Conservation (phyloP, 2,113 vertebrate species). For the Lipophrys pholis region DNA sequence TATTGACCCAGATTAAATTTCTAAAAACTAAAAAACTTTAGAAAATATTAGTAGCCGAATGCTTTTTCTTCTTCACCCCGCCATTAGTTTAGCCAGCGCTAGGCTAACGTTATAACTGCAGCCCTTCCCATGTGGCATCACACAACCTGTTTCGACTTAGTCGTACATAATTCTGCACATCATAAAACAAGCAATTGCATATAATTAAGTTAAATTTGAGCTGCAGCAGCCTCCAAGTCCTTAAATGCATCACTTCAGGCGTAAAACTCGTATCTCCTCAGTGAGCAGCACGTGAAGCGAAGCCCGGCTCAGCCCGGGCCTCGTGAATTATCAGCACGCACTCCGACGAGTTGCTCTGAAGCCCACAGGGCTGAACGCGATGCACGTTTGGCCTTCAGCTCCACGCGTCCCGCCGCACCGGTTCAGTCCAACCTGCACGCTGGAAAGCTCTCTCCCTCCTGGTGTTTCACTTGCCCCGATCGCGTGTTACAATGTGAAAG, state of each 20-base stretch:
- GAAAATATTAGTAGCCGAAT: no score
- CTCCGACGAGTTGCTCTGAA: constrained; percentile 25
- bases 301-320: constrained; percentile 21
- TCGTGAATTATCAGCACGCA: constrained; percentile 35
- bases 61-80: no score
- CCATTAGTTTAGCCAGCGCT: no score
- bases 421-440: constrained; percentile 19
- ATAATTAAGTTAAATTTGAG: constrained; percentile 6
- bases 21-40: no score
- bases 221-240: constrained; percentile 16
- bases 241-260: constrained; percentile 24
- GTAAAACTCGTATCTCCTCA: constrained; percentile 8
- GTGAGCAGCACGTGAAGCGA: constrained; percentile 34
- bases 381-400: constrained; percentile 40
- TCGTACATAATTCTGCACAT: neutral
- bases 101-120: no score
- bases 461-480: constrained; percentile 34
- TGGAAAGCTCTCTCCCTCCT: constrained; percentile 18
- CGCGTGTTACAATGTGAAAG: constrained; percentile 33
- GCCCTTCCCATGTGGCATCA: no score
- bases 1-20: no score
- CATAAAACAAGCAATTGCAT: neutral
- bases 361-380: constrained; percentile 17
- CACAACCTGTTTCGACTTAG: no score
- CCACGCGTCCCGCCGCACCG: constrained; percentile 42